Base-by-base conservation (phyloP, 2,888 invertebrate genomes). In the Lasiommata megera region DNA sequence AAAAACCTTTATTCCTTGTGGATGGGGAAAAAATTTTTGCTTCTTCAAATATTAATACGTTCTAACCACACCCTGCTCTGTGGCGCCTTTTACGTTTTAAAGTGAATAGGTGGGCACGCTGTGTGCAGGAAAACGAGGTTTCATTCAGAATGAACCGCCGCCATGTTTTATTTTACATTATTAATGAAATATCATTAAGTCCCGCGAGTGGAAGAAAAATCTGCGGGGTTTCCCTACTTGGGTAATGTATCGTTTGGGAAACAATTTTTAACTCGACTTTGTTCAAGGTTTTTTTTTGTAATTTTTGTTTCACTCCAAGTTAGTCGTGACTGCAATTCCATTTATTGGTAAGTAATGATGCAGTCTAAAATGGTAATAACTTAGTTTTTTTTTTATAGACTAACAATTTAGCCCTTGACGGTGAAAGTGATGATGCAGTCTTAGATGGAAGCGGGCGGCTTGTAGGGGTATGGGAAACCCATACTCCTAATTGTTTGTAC, bases 81-180 rank as follows among this genome's bases (percentile, higher is more conserved):
- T 62, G 60, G 23, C 64, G 62, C 70, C 79, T 82, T 82, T 81
- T 76, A 79, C 79, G 73, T 82, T 81, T 79, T 82, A 82, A 83
- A 84, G 82, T 79, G 80, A 82, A 80, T 80, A 81, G 80, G 80
- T 76, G 71, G 68, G 66, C 66, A 72, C 74, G 73, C 79, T 83
- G 81, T 80, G 80, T 82, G 77, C 74, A 71, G 71, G 75, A 71
- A 74, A 80, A 76, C 80, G 78, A 71, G 76, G 72, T 76, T 73
- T 68, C 73, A 66, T 73, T 75, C 75, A 72, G 75, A 76, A 78
- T 76, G 76, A 76, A 73, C 73, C 68, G 66, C 68, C 63, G 67
- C 70, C 66, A 65, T 68, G 69, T 68, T 73, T 73, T 67, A 69
- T 69, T 69, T 65, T 70, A 69, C 63, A 70, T 69, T 71, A 71